Evolutionary conservation across 2,113 vertebrate species (phyloP).

Genomic region (Tragelaphus buxtoni): DNA sequence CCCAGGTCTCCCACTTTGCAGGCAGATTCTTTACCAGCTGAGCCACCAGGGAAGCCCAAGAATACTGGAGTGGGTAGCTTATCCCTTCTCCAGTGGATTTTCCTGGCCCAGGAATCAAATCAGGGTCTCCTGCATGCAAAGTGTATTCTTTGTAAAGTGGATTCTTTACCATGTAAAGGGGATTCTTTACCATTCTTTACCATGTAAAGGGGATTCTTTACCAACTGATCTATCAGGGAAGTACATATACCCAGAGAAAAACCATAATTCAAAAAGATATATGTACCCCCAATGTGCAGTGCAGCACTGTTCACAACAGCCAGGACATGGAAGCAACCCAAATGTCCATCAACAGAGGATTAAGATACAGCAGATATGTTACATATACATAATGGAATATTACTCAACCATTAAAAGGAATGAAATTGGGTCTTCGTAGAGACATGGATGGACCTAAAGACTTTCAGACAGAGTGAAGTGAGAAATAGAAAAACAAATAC

Average conservation of each 20-base stretch:
- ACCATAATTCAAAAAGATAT: neutral
- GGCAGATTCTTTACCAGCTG: neutral
- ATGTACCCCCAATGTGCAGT: neutral
- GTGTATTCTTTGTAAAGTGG: neutral
- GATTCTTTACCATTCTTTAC: neutral
- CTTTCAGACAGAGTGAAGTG: neutral
- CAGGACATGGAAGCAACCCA: neutral
- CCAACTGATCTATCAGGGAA: neutral
- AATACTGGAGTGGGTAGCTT: neutral
- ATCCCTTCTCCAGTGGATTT: neutral
- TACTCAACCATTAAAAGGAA: neutral
- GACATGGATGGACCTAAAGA: neutral
- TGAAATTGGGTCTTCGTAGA: neutral
- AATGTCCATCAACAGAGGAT: neutral
- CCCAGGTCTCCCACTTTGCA: neutral
- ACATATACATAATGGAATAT: neutral
- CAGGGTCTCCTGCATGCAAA: neutral
- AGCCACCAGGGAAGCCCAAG: neutral
- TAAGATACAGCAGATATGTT: neutral
- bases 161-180: neutral
- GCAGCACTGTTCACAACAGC: neutral
- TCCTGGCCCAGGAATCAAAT: fast-evolving
- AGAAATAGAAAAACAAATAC: neutral
- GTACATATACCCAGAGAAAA: neutral
- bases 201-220: neutral